These are phyloP conservation scores for Ctenopoma kingsleyae DNA, from an alignment of 2,797 vertebrate genomes.

Conservation along the genomic window DNA sequence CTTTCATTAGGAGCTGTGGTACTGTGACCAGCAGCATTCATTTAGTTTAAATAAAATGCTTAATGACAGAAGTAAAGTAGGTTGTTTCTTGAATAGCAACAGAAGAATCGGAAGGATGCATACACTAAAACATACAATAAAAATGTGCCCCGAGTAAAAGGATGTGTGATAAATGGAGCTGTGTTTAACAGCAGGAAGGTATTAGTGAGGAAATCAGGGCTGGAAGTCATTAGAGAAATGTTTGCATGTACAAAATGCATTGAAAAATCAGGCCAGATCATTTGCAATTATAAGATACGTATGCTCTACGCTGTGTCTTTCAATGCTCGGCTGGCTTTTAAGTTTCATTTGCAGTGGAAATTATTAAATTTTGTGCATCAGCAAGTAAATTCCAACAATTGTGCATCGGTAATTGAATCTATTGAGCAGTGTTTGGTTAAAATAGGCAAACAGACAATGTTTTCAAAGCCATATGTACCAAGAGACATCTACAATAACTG, in stretches of 20 bases:
- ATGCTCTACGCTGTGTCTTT: constrained; percentile 28
- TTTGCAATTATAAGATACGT: constrained; percentile 56
- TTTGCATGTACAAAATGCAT: constrained; percentile 44
- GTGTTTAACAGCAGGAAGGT: constrained; percentile 27
- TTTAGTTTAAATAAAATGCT: constrained; percentile 55
- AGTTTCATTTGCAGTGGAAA: constrained; percentile 46
- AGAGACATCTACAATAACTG: constrained; percentile 23
- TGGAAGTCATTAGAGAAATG: constrained; percentile 53
- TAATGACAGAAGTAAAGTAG: constrained; percentile 49
- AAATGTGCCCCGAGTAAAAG: constrained; percentile 15
- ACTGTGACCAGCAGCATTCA: constrained; percentile 45
- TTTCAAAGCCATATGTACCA: neutral
- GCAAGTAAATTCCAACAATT: constrained; percentile 42
- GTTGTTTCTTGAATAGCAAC: constrained; percentile 46
- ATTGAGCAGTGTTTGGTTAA: constrained; percentile 9
- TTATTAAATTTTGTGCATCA: constrained; percentile 49
- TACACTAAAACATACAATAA: constrained; percentile 25
- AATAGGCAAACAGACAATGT: neutral
- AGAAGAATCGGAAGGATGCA: constrained; percentile 24
- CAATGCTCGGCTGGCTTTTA: constrained; percentile 44
- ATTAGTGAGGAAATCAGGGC: constrained; percentile 30
- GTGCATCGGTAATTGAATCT: constrained; percentile 24
- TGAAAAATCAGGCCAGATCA: constrained; percentile 36
- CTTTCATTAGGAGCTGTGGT: constrained; percentile 48
- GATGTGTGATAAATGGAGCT: constrained; percentile 28